phyloP scores from a whole-genome alignment of 1,140 invertebrate species.

The Mya arenaria region DNA sequence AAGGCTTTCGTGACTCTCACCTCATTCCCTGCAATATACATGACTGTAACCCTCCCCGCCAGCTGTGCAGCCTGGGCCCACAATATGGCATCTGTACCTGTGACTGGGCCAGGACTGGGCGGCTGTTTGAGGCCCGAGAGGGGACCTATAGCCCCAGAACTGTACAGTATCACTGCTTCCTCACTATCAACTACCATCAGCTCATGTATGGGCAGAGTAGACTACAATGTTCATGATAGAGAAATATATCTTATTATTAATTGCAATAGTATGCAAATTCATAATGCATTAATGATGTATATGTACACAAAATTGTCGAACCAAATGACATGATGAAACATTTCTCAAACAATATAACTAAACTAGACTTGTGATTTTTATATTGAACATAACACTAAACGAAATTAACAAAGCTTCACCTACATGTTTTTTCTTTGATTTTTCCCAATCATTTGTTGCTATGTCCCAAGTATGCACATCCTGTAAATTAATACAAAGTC shows the following conservation, averaged over 20 bases:
- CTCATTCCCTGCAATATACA: slow-evolving; percentile 12
- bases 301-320: too few species aligned
- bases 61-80: not conserved
- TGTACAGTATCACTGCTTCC: slow-evolving; percentile 23
- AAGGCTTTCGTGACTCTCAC: too few species aligned
- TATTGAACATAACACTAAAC: too few species aligned
- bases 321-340: too few species aligned
- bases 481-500: slow-evolving; percentile 30
- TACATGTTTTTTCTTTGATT: slow-evolving; percentile 49
- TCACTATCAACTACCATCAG: not conserved
- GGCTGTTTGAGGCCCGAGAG: slow-evolving; percentile 5
- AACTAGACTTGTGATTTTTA: too few species aligned
- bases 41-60: not conserved
- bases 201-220: not conserved
- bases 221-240: not conserved
- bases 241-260: not conserved
- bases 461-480: slow-evolving; percentile 27
- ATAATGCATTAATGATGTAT: too few species aligned
- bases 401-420: not conserved
- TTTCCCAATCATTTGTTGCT: slow-evolving; percentile 37
- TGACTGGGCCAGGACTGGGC: slow-evolving; percentile 1
- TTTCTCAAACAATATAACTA: too few species aligned
- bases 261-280: too few species aligned
- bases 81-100: not conserved
- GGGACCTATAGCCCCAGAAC: slow-evolving; percentile 13